Evolutionary conservation across 2,888 invertebrate genomes (phyloP).

Genomic region (Melanostoma mellinum): DNA sequence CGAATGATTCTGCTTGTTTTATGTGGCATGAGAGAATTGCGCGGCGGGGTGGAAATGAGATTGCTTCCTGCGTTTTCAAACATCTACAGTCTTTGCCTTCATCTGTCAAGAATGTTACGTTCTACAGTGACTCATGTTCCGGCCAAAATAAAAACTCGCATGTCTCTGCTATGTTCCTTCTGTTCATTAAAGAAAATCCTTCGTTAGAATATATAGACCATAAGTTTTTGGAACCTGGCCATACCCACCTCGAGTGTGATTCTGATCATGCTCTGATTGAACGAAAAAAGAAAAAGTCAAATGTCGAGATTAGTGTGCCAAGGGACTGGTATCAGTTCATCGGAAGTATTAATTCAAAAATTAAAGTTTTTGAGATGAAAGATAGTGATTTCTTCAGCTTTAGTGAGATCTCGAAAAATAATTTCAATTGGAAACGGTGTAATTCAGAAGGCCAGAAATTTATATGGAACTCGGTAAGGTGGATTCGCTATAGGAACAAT

Average conservation of each 20-base stretch:
- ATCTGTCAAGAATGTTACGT: constrained; percentile 47
- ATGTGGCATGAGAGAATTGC: constrained; percentile 71
- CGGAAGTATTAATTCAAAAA: neutral
- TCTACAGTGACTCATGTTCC: constrained; percentile 63
- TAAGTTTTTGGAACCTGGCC: constrained; percentile 52
- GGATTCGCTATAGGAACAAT: constrained; percentile 48
- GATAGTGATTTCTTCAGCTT: constrained; percentile 11
- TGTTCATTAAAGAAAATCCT: constrained; percentile 40
- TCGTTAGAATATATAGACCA: constrained; percentile 28
- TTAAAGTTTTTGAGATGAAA: constrained; percentile 20
- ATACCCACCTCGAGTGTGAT: constrained; percentile 63
- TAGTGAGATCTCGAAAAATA: too few relatives aligned
- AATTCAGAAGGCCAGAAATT: constrained; percentile 20
- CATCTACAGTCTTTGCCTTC: constrained; percentile 34
- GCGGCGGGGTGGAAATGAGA: constrained; percentile 67
- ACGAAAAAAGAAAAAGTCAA: constrained; percentile 38
- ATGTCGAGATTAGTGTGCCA: constrained; percentile 56
- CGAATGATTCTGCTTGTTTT: constrained; percentile 45
- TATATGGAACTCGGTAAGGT: constrained; percentile 29
- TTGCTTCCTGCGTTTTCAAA: constrained; percentile 53
- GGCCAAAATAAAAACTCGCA: constrained; percentile 64
- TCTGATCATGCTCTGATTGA: constrained; percentile 56
- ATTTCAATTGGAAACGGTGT: constrained; percentile 13
- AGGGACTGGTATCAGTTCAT: constrained; percentile 48
- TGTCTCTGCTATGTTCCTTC: constrained; percentile 46